Conservation (phyloP, 2,113 vertebrate genomes). For the Thryonomys swinderianus region DNA sequence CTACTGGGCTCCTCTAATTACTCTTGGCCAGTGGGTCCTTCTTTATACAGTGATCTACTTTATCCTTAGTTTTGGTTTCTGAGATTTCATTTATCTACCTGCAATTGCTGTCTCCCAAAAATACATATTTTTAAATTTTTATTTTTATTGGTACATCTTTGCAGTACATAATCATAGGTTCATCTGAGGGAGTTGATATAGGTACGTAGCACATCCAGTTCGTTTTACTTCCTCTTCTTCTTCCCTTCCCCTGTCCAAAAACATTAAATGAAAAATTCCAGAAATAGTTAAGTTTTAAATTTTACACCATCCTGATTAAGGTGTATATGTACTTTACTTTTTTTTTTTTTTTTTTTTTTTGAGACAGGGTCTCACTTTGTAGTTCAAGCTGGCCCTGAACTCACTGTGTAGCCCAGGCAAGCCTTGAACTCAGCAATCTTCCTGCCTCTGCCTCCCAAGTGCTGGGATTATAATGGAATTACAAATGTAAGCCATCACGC, state of each 20-base stretch:
- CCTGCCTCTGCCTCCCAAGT: too few species aligned
- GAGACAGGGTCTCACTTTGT: too few species aligned
- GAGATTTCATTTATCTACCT: not conserved
- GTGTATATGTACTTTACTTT: not conserved
- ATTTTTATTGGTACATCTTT: not conserved
- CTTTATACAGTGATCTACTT: not conserved
- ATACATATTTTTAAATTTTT: not conserved
- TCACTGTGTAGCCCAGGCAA: too few species aligned
- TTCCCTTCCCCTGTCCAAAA: not conserved
- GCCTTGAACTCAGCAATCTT: too few species aligned
- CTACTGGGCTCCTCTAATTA: not conserved
- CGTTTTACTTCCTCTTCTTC: not conserved
- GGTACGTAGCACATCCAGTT: not conserved
- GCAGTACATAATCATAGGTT: not conserved
- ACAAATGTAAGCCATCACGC: too few species aligned
- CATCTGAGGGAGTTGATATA: not conserved
- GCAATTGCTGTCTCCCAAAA: not conserved
- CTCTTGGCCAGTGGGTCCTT: not conserved
- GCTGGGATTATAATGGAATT: too few species aligned
- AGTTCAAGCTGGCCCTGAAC: too few species aligned
- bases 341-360: too few species aligned
- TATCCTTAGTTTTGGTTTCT: not conserved
- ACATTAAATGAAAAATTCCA: slow-evolving; percentile 1
- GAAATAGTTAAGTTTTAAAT: not conserved
- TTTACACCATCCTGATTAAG: not conserved